A percentile compares a stretch with the other conserved stretches of the same genome.
phyloP scores from a whole-genome alignment of 2,888 invertebrate species.

The Atherix ibis region DNA sequence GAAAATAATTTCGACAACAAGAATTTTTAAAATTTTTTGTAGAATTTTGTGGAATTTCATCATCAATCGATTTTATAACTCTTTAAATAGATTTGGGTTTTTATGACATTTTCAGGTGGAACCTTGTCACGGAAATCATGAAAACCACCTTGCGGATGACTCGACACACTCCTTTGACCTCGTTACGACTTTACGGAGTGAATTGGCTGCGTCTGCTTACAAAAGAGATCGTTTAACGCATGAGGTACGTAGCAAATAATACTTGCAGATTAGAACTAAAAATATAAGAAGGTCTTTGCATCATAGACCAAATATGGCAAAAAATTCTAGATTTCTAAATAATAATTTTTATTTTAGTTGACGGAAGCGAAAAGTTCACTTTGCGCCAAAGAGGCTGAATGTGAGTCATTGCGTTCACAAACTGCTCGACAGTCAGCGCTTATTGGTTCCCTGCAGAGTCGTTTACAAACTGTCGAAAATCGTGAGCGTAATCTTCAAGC shows the following conservation, averaged over 20 bases:
- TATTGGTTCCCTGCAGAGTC: slow-evolving; percentile 61
- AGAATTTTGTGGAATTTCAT: too few species aligned
- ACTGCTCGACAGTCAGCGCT: slow-evolving; percentile 68
- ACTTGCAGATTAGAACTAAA: neutral
- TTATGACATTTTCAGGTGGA: too few species aligned
- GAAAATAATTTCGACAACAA: too few species aligned
- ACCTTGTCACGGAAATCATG: too few species aligned
- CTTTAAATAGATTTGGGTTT: too few species aligned
- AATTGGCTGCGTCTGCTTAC: slow-evolving; percentile 68
- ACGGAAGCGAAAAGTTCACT: slow-evolving; percentile 55
- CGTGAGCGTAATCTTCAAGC: slow-evolving; percentile 52
- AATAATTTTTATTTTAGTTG: slow-evolving; percentile 33
- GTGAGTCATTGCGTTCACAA: slow-evolving; percentile 70
- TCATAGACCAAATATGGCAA: neutral
- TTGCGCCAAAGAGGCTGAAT: slow-evolving; percentile 56
- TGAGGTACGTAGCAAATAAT: slow-evolving; percentile 42
- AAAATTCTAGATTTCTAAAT: neutral
- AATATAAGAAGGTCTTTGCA: neutral
- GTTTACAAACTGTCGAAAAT: slow-evolving; percentile 64
- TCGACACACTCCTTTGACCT: slow-evolving; percentile 43
- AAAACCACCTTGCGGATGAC: too few species aligned
- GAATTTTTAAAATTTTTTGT: too few species aligned
- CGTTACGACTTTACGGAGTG: slow-evolving; percentile 62
- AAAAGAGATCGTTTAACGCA: slow-evolving; percentile 63
- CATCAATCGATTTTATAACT: too few species aligned